Evolutionary conservation across 2,113 vertebrate genomes (phyloP), one percentile per base, ranked within the genome.

Genomic region (Chaetorhynchus papuensis): DNA sequence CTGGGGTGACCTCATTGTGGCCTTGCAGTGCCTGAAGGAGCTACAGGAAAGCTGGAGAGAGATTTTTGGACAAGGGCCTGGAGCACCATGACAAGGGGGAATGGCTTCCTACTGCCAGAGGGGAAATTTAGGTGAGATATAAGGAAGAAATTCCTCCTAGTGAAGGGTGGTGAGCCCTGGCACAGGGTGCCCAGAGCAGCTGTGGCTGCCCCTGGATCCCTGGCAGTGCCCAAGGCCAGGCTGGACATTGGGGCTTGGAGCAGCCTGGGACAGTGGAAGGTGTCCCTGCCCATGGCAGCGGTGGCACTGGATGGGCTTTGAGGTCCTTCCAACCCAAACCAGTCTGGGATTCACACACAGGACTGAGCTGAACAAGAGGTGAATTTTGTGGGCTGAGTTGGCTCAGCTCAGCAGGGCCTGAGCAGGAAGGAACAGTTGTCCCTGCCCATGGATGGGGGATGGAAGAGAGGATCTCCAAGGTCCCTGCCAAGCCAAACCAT

Each of bases 71-170:
- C 20, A 14, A 37, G 72, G 26, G 8, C 2, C 3, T 75, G 72
- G 27, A 31, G 42, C 3, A 4, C 0, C 35, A 49, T 27, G 54
- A 37, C 8, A 14, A 1, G 1, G 8, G 21, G 21, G 44, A 49
- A 39, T 61, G 35, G 35, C 16, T 50, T 77, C 57, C 33, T 9
- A 31, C 1, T 19, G 15, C 11, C n/a, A 37, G 44, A 76, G 27
- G 20, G 42, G 3, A 56, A 11, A 11, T 8, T 6, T n/a, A 9
- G 30, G 4, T 17, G 33, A 4, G 42, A 35, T 45, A 75, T 7
- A 0, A 0, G 26, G 26, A 30, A 75, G 42, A 2, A 59, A 47
- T 47, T 9, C 0, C 0, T 59, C 8, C 11, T 28, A 9, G 21
- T 0, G 5, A 60, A n/a, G 44, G 15, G 12, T 76, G n/a, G n/a